These are phyloP conservation scores for Idaea biselata DNA, from an alignment of 2,888 invertebrate species.

Conservation along the genomic window DNA sequence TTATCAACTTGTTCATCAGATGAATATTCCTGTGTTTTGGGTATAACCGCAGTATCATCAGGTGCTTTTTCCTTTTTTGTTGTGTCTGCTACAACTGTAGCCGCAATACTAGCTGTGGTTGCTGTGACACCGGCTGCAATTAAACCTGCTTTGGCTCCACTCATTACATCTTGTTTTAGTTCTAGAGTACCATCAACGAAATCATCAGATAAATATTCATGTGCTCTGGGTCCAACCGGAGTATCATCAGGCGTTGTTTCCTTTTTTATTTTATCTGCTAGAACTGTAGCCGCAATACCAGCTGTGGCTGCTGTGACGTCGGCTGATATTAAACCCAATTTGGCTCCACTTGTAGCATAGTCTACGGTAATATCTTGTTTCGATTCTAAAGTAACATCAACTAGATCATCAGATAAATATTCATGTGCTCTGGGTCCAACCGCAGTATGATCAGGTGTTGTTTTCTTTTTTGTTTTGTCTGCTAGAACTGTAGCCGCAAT, in stretches of 20 bases:
- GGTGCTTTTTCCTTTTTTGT: too few species aligned
- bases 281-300: too few species aligned
- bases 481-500: too few species aligned
- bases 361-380: background rate
- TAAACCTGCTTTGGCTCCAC: too few species aligned
- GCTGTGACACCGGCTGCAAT: too few species aligned
- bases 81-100: too few species aligned
- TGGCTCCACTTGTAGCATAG: background rate
- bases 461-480: too few species aligned
- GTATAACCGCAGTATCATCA: background rate
- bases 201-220: background rate
- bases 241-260: background rate
- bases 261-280: too few species aligned
- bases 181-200: background rate
- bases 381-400: background rate
- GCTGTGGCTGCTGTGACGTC: background rate
- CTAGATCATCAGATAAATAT: background rate
- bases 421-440: background rate
- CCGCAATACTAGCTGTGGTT: too few species aligned
- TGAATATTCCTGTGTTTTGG: background rate
- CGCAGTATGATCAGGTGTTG: too few species aligned
- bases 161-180: background rate
- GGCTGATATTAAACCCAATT: background rate
- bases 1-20: background rate
- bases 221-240: background rate